Base-by-base conservation (phyloP, 2,888 invertebrate genomes). In the Epinotia nisella region DNA sequence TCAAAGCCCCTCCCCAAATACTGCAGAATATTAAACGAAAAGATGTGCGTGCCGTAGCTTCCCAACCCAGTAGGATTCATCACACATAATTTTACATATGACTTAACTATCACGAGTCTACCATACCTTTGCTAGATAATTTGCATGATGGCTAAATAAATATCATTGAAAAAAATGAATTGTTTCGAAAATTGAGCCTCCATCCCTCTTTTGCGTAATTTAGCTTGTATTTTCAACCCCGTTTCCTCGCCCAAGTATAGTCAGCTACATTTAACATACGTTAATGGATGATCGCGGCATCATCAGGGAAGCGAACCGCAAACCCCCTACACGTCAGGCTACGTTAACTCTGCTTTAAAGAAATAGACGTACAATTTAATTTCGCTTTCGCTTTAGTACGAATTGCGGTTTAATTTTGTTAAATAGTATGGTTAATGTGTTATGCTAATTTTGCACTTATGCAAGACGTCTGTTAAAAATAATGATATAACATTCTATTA, bases 261-360 rank as follows among this genome's bases (percentile, higher is more conserved):
- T 45, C 45, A 61, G 61, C 61, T 45, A 45, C 61, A 61, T 61
- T 45, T 61, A 45, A 61, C 45, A 45, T 21, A 61, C 21, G 45
- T 4, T 61, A 61, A 61, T 45, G 61, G 61, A 61, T 61, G 41
- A 60, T 61, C n/a, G 61, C n/a, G 45, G 29, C 24, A n/a, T 45
- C 15, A n/a, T n/a, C 62, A 5, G 62, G 62, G 49, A 62, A 62
- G 49, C 62, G 62, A 62, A 62, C 62, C 62, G 29, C 17, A 49
- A 62, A 62, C 21, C 62, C 41, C 49, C 62, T 49, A 51, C 62
- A 49, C 62, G 62, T 49, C 49, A 62, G 49, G 49, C 62, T n/a
- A 24, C 62, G 62, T 62, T 62, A 49, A 49, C 62, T 7, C 17
- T 45, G 24, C 24, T 29, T 21, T 29, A 62, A 49, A 51, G 24